These are phyloP conservation scores for sheep (Ovis aries) DNA, from an alignment of 2,113 vertebrate genomes.

Conservation along the genomic window DNA sequence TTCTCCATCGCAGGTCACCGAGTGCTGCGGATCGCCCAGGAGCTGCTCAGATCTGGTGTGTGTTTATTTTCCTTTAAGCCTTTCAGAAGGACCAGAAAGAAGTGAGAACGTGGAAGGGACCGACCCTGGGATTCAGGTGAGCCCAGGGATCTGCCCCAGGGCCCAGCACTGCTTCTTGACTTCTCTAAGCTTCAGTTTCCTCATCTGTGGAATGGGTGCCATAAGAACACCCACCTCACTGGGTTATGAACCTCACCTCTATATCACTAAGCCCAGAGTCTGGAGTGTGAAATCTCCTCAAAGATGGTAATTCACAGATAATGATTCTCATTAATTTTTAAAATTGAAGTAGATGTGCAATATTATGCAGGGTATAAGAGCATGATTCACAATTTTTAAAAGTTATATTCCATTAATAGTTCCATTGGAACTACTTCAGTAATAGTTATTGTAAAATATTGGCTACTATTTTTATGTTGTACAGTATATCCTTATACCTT, in stretches of 20 bases:
- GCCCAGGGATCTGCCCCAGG: not conserved
- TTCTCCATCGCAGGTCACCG: not conserved
- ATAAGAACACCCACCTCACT: rapidly evolving
- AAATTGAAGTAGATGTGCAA: not conserved
- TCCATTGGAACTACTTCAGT: not conserved
- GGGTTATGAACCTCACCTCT: too few species aligned
- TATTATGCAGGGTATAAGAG: not conserved
- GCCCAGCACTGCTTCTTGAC: not conserved
- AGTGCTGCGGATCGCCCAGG: rapidly evolving
- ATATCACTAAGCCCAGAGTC: not conserved
- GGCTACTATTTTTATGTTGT: not conserved
- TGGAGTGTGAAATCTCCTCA: not conserved
- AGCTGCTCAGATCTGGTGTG: not conserved
- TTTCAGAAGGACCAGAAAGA: not conserved
- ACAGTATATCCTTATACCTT: not conserved
- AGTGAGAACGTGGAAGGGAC: not conserved
- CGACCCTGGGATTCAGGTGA: too few species aligned
- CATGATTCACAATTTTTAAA: not conserved
- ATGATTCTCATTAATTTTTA: not conserved
- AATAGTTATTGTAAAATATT: not conserved
- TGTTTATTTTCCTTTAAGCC: not conserved
- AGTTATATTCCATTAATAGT: not conserved
- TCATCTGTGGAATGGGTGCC: not conserved
- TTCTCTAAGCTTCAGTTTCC: not conserved
- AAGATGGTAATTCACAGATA: not conserved